Evolutionary conservation across 2,888 invertebrate species (phyloP), one percentile per base, ranked within the genome.

Genomic region (Orthonychiurus folsomi): DNA sequence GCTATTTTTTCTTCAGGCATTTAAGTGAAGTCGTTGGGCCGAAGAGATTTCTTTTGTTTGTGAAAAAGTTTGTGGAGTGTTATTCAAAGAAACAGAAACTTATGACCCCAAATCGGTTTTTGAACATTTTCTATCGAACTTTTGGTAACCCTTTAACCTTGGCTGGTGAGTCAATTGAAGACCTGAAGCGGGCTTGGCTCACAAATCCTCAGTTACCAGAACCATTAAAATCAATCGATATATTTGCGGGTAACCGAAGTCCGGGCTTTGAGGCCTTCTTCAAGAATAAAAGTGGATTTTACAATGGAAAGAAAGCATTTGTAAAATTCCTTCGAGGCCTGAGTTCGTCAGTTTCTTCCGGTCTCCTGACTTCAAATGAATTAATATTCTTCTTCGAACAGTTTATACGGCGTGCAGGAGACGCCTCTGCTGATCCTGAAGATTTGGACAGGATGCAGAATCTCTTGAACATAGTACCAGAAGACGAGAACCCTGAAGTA

Each of bases 1-100:
- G 79, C 2, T 79, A 76, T 68, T 78, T 79, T 62, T 73, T 79
- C 12, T 70, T 79, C 24, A 70, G 74, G 50, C 69, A 74, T 62
- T 67, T 79, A 50, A 57, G 64, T 37, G 5, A 5, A 23, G 50
- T 73, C n/a, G 75, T 76, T 47, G 77, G 77, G 2, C 60, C 66
- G 18, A 63, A 68, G 2, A 28, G 61, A 1, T 78, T 79, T 68
- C 57, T 74, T 26, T 26, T 53, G 1, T 74, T 76, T 62, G 63
- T 79, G 2, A 73, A 72, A 63, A 56, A 63, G 3, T 77, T 75
- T 59, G 73, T 76, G 1, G 28, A 60, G 3, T 61, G 66, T n/a
- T 76, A 73, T 64, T 74, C 75, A 64, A 77, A n/a, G n/a, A n/a
- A n/a, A n/a, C n/a, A 76, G 20, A 70, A 74, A 52, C 71, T 78